These are phyloP conservation scores for Limnephilus lunatus DNA, from an alignment of 2,888 invertebrate species.

Conservation along the genomic window DNA sequence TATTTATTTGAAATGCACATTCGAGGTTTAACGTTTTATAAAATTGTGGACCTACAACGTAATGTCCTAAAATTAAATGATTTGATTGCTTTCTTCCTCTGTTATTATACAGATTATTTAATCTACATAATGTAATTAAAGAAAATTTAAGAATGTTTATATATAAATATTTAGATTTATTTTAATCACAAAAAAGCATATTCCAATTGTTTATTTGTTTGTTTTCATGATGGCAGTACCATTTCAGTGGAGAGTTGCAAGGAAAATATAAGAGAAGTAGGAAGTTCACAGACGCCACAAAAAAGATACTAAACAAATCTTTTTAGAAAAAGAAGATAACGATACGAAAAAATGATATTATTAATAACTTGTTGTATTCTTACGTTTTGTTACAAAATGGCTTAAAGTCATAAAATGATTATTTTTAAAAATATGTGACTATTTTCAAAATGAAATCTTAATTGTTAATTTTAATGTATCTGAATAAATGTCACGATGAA, in stretches of 20 bases:
- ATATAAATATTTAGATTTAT: neutral
- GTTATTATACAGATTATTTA: neutral
- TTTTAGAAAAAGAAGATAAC: neutral
- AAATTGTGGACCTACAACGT: neutral
- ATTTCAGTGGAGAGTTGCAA: conserved; percentile 43
- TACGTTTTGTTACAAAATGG: neutral
- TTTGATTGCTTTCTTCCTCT: neutral
- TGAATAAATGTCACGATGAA: neutral
- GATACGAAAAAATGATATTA: neutral
- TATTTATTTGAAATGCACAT: too few relatives aligned
- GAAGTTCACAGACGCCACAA: neutral
- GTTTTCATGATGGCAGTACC: conserved; percentile 46
- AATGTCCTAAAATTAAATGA: neutral
- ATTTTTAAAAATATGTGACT: neutral
- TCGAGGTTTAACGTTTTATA: neutral
- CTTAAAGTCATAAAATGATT: neutral
- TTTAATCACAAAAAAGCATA: neutral
- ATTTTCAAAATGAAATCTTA: too few relatives aligned
- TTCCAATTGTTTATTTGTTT: conserved; percentile 16
- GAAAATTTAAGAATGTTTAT: neutral
- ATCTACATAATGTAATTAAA: neutral
- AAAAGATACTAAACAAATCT: conserved; percentile 24
- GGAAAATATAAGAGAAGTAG: neutral
- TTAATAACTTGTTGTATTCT: neutral
- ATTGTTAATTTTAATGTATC: too few relatives aligned